phyloP scores from a whole-genome alignment of 2,113 vertebrate genomes.

The Casuarius casuarius region DNA sequence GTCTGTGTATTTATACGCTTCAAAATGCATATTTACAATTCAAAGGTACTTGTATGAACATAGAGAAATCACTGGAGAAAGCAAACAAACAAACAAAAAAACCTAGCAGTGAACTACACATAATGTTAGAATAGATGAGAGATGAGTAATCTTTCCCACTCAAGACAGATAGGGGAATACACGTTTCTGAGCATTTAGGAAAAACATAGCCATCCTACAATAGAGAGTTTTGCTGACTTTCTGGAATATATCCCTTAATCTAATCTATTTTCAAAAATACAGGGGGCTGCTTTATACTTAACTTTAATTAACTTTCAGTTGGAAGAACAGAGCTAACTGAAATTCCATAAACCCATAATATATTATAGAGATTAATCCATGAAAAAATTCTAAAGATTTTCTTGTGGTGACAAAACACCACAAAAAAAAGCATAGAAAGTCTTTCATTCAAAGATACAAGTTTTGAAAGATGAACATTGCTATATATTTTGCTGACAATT shows the following conservation, averaged over 20 bases:
- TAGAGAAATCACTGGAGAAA: background rate
- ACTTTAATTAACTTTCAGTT: background rate
- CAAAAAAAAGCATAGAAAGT: background rate
- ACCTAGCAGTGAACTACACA: background rate
- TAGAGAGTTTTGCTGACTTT: background rate
- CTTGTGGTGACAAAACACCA: background rate
- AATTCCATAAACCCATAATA: background rate
- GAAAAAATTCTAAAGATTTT: background rate
- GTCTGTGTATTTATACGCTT: background rate
- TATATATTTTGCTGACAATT: background rate
- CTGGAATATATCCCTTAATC: background rate
- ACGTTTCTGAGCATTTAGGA: background rate
- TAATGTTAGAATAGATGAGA: background rate
- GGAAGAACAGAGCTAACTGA: background rate
- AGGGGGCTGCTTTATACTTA: background rate
- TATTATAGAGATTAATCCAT: background rate
- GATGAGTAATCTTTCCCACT: background rate
- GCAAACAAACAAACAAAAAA: background rate
- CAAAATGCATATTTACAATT: background rate
- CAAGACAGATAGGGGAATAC: rapidly evolving
- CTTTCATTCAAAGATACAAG: background rate
- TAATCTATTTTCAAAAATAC: background rate
- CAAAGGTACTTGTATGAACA: background rate
- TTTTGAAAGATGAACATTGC: background rate
- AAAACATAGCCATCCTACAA: background rate